Conservation (phyloP, 2,797 vertebrate genomes). For the Astyanax mexicanus region DNA sequence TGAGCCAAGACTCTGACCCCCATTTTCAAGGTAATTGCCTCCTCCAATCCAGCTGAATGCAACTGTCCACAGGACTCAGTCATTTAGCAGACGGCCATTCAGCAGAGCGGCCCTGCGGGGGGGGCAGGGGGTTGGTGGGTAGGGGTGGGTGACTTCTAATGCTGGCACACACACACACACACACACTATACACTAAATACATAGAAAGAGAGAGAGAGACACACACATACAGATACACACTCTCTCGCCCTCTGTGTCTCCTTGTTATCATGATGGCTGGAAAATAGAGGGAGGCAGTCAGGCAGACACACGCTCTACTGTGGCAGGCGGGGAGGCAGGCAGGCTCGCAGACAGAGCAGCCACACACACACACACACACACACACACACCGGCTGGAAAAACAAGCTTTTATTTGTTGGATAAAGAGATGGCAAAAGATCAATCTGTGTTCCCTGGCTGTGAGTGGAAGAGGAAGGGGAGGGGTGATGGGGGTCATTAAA, state of each 20-base stretch:
- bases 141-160: constrained; percentile 5
- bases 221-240: constrained; percentile 32
- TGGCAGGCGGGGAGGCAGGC: constrained; percentile 22
- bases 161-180: constrained; percentile 12
- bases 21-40: constrained; percentile 87
- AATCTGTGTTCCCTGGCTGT: constrained; percentile 63
- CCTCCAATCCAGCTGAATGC: constrained; percentile 71
- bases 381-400: constrained; percentile 51
- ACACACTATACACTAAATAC: too few species aligned
- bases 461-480: constrained; percentile 35
- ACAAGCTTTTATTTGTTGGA: constrained; percentile 70
- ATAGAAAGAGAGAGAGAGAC: too few species aligned
- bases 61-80: constrained; percentile 63
- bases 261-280: constrained; percentile 49
- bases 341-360: constrained; percentile 24
- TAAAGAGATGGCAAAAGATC: constrained; percentile 71
- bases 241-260: constrained; percentile 52
- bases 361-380: constrained; percentile 15
- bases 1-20: constrained; percentile 81
- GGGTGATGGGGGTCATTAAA: constrained; percentile 57
- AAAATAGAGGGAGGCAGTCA: constrained; percentile 48
- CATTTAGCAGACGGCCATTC: constrained; percentile 75
- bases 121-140: background rate
- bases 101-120: constrained; percentile 63
- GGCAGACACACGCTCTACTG: constrained; percentile 34